Conservation (phyloP, 1,140 invertebrate species). For the Bombus huntii region DNA sequence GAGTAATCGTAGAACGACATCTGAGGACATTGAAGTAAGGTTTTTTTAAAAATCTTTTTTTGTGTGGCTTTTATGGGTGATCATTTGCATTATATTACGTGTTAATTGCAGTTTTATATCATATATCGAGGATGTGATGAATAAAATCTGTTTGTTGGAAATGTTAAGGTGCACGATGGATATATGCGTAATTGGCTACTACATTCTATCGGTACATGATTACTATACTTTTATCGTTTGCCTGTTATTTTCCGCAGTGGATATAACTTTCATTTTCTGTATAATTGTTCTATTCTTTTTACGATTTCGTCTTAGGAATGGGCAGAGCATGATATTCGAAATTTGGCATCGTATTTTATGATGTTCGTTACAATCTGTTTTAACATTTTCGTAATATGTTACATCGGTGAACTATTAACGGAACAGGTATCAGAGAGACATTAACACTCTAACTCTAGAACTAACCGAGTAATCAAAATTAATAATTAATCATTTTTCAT, state of each 20-base stretch:
- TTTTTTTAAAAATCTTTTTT: not conserved
- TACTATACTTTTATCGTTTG: not conserved
- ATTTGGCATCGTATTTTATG: constrained; percentile 38
- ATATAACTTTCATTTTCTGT: not conserved
- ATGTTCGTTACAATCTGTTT: constrained; percentile 65
- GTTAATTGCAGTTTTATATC: constrained; percentile 66
- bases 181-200: constrained; percentile 75
- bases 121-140: constrained; percentile 66
- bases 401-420: constrained; percentile 69
- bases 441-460: not conserved
- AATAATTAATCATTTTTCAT: not conserved
- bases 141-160: constrained; percentile 71
- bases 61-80: too few relatives aligned
- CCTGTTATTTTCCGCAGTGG: not conserved
- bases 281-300: not conserved
- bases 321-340: constrained; percentile 38
- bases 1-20: constrained; percentile 68
- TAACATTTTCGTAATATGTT: constrained; percentile 73
- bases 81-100: not conserved
- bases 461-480: not conserved
- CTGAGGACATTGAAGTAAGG: constrained; percentile 63
- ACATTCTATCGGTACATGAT: constrained; percentile 68
- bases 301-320: constrained; percentile 64
- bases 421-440: constrained; percentile 57
- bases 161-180: constrained; percentile 72